Conservation (phyloP, 2,113 vertebrate genomes). For the Sturnus vulgaris region DNA sequence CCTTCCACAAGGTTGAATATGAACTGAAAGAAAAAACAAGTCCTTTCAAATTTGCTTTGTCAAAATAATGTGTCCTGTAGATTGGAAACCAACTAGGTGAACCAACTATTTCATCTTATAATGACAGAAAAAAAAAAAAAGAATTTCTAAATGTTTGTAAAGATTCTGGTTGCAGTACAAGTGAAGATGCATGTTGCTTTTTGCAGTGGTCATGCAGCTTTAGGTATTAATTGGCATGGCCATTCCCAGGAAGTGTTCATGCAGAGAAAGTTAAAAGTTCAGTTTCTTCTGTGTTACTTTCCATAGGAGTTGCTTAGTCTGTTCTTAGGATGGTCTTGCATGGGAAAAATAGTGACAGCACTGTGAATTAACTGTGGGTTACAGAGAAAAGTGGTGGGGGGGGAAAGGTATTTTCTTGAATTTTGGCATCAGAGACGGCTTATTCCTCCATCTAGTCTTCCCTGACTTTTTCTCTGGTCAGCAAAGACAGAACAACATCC, state of each 20-base stretch:
- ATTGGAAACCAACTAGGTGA: background rate
- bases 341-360: background rate
- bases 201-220: background rate
- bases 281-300: background rate
- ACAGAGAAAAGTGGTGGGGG: background rate
- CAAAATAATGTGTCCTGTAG: background rate
- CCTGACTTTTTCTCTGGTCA: background rate
- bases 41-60: background rate
- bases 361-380: background rate
- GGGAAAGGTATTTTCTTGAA: background rate
- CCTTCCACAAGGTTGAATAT: background rate
- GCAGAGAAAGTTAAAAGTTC: background rate
- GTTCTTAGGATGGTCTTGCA: background rate
- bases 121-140: background rate
- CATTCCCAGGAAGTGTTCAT: background rate
- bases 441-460: background rate
- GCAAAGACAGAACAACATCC: background rate
- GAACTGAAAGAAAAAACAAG: background rate
- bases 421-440: background rate
- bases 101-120: background rate
- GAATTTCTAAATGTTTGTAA: background rate
- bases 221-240: background rate
- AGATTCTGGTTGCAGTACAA: background rate
- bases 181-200: background rate
- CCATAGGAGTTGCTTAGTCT: background rate